Conservation (phyloP, 2,797 vertebrate genomes). For the Acipenser transmontanus region DNA sequence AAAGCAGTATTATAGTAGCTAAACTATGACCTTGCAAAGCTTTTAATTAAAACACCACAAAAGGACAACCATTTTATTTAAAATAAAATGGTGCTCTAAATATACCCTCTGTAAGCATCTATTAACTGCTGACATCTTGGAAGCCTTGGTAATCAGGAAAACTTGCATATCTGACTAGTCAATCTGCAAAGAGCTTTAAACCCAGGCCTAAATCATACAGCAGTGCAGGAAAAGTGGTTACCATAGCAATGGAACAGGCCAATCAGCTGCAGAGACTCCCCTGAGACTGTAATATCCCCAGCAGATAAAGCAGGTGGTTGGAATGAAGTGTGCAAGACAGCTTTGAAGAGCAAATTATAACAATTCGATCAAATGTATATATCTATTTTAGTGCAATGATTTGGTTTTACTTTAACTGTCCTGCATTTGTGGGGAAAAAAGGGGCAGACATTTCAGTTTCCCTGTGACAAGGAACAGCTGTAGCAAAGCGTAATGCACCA, state of each 20-base stretch:
- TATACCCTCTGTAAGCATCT: slow-evolving; percentile 34
- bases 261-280: slow-evolving; percentile 63
- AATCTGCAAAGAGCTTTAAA: slow-evolving; percentile 50
- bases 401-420: slow-evolving; percentile 16
- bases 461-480: slow-evolving; percentile 11
- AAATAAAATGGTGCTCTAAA: slow-evolving; percentile 25
- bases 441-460: slow-evolving; percentile 5
- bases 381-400: slow-evolving; percentile 25
- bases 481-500: slow-evolving; percentile 12
- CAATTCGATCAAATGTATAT: slow-evolving; percentile 33
- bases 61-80: neutral
- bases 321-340: slow-evolving; percentile 54
- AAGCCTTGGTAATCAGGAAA: slow-evolving; percentile 25
- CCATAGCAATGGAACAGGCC: slow-evolving; percentile 64
- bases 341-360: slow-evolving; percentile 49
- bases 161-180: slow-evolving; percentile 35
- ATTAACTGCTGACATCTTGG: slow-evolving; percentile 42
- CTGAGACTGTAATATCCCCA: slow-evolving; percentile 64
- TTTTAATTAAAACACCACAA: slow-evolving; percentile 12
- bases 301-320: slow-evolving; percentile 67
- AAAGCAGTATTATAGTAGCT: no score
- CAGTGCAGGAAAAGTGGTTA: slow-evolving; percentile 60
- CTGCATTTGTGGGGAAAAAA: neutral
- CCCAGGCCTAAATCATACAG: slow-evolving; percentile 47
- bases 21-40: neutral